Percentiles rank a stretch among this genome's conserved stretches.
phyloP scores from a whole-genome alignment of 2,888 invertebrate genomes.

The Idaea biselata region DNA sequence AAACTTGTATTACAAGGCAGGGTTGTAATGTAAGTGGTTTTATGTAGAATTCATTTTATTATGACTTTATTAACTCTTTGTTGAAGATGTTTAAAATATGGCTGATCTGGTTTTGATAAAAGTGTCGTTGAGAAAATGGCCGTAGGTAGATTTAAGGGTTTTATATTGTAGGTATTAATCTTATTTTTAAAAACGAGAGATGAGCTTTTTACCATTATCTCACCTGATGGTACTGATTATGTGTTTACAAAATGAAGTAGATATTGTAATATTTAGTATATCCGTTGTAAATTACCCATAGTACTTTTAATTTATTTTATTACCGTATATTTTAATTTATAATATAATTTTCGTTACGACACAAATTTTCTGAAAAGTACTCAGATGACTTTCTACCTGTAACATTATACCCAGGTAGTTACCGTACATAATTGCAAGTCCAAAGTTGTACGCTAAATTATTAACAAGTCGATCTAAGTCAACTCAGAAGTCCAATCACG shows the following conservation, averaged over 20 bases:
- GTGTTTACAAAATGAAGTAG: no score
- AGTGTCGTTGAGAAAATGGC: background rate
- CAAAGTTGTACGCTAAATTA: background rate
- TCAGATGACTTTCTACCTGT: no score
- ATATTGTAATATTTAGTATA: no score
- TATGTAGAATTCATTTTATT: conserved; percentile 41
- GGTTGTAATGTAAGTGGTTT: conserved; percentile 47
- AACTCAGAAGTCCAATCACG: background rate
- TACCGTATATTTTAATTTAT: no score
- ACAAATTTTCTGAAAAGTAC: no score
- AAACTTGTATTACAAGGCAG: conserved; percentile 35
- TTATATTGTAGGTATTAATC: background rate
- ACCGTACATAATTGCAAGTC: background rate
- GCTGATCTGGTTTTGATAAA: background rate
- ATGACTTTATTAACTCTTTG: conserved; percentile 24
- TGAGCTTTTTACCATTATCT: no score
- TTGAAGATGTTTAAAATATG: conserved; percentile 5
- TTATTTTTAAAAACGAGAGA: no score
- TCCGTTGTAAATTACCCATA: no score
- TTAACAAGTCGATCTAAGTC: background rate
- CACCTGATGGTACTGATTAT: no score
- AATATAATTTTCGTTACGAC: no score
- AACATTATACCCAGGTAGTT: background rate
- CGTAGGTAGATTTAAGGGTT: background rate
- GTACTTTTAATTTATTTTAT: no score